Evolutionary conservation across 2,113 vertebrate species (phyloP), one percentile per base, ranked within the genome.

Genomic region (Rutilus rutilus): DNA sequence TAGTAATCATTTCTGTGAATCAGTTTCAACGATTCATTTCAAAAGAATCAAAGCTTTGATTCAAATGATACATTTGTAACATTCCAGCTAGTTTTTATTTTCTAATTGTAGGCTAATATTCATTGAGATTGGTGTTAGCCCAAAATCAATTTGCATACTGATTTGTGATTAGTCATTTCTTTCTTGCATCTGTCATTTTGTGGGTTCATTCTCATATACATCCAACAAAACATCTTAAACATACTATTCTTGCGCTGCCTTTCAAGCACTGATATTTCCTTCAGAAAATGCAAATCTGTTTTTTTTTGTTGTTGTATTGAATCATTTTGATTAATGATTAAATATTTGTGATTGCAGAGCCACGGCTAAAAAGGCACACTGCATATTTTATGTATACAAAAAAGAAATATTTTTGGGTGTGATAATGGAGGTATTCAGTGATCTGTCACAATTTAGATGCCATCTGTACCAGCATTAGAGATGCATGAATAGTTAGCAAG

Each of bases 391-490:
- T 15, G 21, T 60, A 25, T 15, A 42, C 11, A 75, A 75, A 75
- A 23, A 62, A 79, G 6, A 79, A 60, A 75, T 75, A 1, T 62
- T 62, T 79, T 42, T 60, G 21, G 77, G 77, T 25, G 57, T 60
- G 77, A 79, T 62, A 78, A 57, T 36, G 54, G 75, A 54, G 47
- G 30, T 78, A 25, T 75, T 14, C 73, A 47, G 73, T 5, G 73
- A 75, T 75, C 42, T 50, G 73, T 50, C 73, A 75, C 73, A 75
- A 75, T 75, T 50, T 75, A 75, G 73, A 81, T 45, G n/a, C 59
- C 59, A 64, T 81, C 78, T 81, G 77, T 42, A 81, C 17, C 23
- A 6, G 60, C 25, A 36, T 64, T n/a, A 80, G 42, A 64, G 54
- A 82, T 50, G 79, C 79, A 65, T 69, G 62, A 30, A 36, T 23